Base-by-base conservation (phyloP, 2,797 vertebrate species). In the Otus scops region DNA sequence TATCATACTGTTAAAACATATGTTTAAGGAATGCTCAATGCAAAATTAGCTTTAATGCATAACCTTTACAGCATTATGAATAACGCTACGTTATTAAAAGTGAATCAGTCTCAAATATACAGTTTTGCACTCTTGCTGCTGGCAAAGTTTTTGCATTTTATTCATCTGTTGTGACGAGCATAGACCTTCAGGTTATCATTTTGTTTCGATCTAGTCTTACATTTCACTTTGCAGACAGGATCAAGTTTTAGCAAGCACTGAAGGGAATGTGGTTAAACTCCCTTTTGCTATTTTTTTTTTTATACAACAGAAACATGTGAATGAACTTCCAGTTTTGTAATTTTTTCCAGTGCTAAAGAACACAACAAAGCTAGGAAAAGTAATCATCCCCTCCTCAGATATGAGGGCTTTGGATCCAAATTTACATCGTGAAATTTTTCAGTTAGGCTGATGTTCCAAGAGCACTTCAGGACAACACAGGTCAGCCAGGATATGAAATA, bases 191-290 rank as follows among this genome's bases (percentile, higher is more conserved):
- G 89, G 73, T 92, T 95, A 86, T 59, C 64, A 43, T 71, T 88
- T 80, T 75, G 38, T 73, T 96, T 88, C 41, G 64, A 20, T 78
- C 38, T 88, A 71, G 65, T 63, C 36, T 89, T 83, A 74, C 18
- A 50, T 77, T 92, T 94, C 39, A 74, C 48, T 34, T 83, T 38
- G 21, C n/a, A 87, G 69, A 91, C 57, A 81, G 47, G n/a, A 83
- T 92, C 92, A 89, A 85, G 89, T 96, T 93, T 80, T 51, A 93
- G 78, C 93, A 96, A 78, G 81, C 45, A 61, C 22, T 69, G 47
- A 75, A 54, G n/a, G 9, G 64, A 92, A 92, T 69, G 79, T 63
- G 61, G 69, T 69, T 91, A 61, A 94, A 67, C 34, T 51, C n/a
- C 4, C 2, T 83, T 91, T 88, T 24, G 24, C 1, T 47, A 3